Evolutionary conservation across 23 tunicate species (phyloP).

Genomic region (Halocynthia roretzi): DNA sequence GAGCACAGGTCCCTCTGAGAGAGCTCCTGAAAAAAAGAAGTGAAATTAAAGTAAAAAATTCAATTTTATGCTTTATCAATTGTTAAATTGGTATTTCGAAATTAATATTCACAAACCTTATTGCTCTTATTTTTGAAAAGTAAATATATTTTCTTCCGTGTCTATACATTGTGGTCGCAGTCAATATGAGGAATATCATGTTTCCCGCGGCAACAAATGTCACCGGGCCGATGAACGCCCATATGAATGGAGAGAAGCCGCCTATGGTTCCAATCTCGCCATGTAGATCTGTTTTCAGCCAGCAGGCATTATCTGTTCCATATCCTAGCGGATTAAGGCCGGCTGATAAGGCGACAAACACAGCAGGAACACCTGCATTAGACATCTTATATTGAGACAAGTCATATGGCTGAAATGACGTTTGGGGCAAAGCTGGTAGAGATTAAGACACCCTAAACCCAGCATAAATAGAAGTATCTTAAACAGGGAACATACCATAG

Average conservation of each 20-base stretch:
- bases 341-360: constrained; percentile 70
- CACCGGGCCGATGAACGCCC: constrained; percentile 83
- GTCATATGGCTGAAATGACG: too few relatives aligned
- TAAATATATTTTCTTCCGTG: constrained; percentile 38
- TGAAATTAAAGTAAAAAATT: too few relatives aligned
- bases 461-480: not conserved
- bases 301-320: constrained; percentile 52
- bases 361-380: constrained; percentile 59
- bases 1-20: constrained; percentile 55
- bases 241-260: constrained; percentile 54
- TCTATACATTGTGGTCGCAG: constrained; percentile 61
- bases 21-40: constrained; percentile 31
- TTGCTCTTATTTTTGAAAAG: constrained; percentile 32
- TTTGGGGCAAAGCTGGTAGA: not conserved
- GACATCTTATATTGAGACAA: not conserved
- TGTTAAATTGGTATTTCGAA: too few relatives aligned
- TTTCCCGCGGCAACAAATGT: constrained; percentile 56
- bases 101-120: constrained; percentile 38
- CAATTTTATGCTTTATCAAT: too few relatives aligned
- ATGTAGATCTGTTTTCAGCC: constrained; percentile 49
- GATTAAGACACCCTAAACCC: not conserved
- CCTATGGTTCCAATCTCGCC: not conserved
- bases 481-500: constrained; percentile 51
- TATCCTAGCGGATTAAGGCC: constrained; percentile 58
- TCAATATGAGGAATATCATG: constrained; percentile 46